phyloP scores from a whole-genome alignment of 2,888 invertebrate species.

The Anorthoa munda region DNA sequence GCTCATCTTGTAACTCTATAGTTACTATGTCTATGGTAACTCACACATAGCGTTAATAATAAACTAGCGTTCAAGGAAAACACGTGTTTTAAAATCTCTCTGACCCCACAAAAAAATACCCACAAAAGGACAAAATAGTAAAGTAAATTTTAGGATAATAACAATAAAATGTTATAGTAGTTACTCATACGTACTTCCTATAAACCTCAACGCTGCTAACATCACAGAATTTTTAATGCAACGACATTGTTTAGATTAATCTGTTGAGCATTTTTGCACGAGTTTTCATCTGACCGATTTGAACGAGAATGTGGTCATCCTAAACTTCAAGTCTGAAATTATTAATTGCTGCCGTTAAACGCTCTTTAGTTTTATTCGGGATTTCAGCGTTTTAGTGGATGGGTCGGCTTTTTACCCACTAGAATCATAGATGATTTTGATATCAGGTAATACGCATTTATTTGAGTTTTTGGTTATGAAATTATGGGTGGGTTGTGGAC shows the following conservation, averaged over 20 bases:
- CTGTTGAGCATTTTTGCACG: background rate
- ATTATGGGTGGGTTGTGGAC: too few species aligned
- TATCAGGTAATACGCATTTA: background rate
- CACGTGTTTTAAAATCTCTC: too few species aligned
- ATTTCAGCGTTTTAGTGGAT: conserved; percentile 2
- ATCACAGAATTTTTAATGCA: conserved; percentile 6
- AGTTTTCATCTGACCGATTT: conserved; percentile 25
- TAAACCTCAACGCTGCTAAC: background rate
- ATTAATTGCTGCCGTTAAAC: too few species aligned
- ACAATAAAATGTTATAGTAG: too few species aligned
- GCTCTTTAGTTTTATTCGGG: conserved; percentile 32
- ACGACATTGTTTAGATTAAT: conserved; percentile 24
- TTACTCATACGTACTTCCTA: background rate
- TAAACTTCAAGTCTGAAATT: conserved; percentile 38
- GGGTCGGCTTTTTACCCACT: background rate
- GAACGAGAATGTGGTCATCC: conserved; percentile 21
- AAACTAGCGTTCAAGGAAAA: too few species aligned
- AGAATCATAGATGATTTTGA: background rate
- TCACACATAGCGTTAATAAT: too few species aligned
- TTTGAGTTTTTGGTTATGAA: too few species aligned
- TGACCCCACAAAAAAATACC: too few species aligned
- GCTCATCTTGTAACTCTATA: too few species aligned
- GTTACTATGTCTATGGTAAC: too few species aligned
- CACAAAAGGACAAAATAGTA: too few species aligned
- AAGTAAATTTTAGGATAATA: too few species aligned